These are phyloP conservation scores for Epizoanthus stellaris DNA, from an alignment of 92 coral and sea anemone genomes.

Conservation along the genomic window DNA sequence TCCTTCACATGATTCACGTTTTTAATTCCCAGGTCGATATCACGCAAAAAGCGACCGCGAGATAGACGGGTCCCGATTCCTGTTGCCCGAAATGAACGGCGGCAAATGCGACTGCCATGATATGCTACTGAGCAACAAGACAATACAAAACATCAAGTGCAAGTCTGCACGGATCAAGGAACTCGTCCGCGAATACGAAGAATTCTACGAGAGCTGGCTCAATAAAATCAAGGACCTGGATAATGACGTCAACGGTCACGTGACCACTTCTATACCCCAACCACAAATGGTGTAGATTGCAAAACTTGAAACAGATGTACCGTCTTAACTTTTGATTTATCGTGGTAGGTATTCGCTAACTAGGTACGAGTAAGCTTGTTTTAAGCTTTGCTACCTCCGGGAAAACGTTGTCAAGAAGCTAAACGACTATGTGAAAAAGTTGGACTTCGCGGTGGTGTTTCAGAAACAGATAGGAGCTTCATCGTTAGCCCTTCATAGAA, in stretches of 20 bases:
- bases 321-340: too few species aligned
- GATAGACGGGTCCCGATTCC: constrained; percentile 33
- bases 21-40: background rate
- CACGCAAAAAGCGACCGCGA: constrained; percentile 7
- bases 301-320: too few species aligned
- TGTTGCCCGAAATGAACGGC: constrained; percentile 39
- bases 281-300: constrained; percentile 78
- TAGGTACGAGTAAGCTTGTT: too few species aligned
- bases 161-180: constrained; percentile 79
- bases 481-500: too few species aligned
- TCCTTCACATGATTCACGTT: too few species aligned
- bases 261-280: constrained; percentile 47
- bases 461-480: too few species aligned
- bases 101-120: constrained; percentile 88
- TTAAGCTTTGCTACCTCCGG: too few species aligned
- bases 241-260: constrained; percentile 74
- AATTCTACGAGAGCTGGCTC: constrained; percentile 91
- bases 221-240: constrained; percentile 79
- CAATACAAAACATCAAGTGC: constrained; percentile 82
- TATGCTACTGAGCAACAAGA: constrained; percentile 81
- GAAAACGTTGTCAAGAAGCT: too few species aligned
- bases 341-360: too few species aligned
- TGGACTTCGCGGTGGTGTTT: too few species aligned
- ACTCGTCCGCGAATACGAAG: constrained; percentile 91
- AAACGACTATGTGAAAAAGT: too few species aligned